Conservation (phyloP, 2,888 invertebrate genomes). For the Phengaris arion region DNA sequence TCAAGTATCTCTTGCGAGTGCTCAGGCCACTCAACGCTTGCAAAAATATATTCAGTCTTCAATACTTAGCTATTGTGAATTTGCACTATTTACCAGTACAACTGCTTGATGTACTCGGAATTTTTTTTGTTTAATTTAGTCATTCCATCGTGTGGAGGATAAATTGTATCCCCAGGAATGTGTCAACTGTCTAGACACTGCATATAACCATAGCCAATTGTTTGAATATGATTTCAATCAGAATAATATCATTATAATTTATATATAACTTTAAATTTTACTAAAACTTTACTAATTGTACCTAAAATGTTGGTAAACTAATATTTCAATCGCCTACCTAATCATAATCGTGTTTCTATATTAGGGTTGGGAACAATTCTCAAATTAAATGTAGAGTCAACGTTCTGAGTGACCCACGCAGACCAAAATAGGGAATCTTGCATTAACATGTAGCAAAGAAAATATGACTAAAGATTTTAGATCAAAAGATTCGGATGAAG, state of each 20-base stretch:
- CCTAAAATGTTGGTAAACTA: background rate
- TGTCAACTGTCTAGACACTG: background rate
- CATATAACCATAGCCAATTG: no score
- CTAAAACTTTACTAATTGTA: background rate
- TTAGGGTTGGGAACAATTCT: conserved; percentile 65
- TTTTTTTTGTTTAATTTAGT: background rate
- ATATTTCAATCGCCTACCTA: background rate
- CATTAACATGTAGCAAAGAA: conserved; percentile 9
- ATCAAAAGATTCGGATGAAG: no score
- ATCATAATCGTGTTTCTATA: conserved; percentile 37
- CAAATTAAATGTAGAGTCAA: conserved; percentile 63
- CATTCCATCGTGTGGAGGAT: background rate
- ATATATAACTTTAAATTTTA: no score
- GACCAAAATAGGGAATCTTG: conserved; percentile 20
- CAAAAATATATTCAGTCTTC: background rate
- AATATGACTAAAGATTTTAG: no score
- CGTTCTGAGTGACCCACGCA: conserved; percentile 62
- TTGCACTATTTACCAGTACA: background rate
- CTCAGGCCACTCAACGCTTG: background rate
- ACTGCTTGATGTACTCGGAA: background rate
- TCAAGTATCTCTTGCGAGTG: conserved; percentile 5
- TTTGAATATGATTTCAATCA: no score
- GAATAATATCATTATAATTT: no score
- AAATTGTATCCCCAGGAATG: background rate
- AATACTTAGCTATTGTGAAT: background rate